These are phyloP conservation scores for Dasypus novemcinctus DNA, from an alignment of 2,113 vertebrate species.

Conservation along the genomic window DNA sequence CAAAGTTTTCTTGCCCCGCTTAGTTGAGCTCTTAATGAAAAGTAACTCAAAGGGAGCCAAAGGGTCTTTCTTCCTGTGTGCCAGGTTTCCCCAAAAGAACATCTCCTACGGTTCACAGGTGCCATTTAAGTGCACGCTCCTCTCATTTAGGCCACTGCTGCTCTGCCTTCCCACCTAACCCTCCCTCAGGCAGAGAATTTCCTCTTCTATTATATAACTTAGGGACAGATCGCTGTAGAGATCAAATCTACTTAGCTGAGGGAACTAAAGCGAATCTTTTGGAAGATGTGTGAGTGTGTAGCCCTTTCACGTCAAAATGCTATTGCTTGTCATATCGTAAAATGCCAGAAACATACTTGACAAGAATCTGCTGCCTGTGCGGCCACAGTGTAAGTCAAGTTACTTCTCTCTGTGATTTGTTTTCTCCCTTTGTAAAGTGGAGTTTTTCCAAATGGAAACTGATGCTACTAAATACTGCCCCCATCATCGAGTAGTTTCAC, in stretches of 20 bases:
- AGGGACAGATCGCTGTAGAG: neutral
- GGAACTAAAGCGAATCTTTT: slow-evolving; percentile 18
- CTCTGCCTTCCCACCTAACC: neutral
- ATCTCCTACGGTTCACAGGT: neutral
- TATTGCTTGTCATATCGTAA: slow-evolving; percentile 5
- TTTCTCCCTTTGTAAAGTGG: slow-evolving; percentile 26
- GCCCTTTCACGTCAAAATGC: neutral
- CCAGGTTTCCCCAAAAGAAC: neutral
- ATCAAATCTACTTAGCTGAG: neutral
- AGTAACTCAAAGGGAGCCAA: neutral
- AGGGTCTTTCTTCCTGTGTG: neutral
- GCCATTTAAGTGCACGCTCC: neutral
- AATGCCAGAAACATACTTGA: slow-evolving; percentile 51
- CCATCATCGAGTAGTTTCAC: neutral
- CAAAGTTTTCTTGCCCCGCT: neutral
- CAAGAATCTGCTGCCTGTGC: slow-evolving; percentile 47
- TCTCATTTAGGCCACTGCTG: neutral
- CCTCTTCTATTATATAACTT: neutral
- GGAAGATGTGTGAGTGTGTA: neutral
- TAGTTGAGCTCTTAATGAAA: neutral
- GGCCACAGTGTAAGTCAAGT: slow-evolving; percentile 36
- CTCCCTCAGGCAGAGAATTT: neutral
- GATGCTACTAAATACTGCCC: neutral
- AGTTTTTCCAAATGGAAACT: slow-evolving; percentile 16
- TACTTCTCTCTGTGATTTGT: neutral